Percentiles rank a stretch among this genome's conserved stretches.
Conservation (phyloP, 2,113 vertebrate genomes). For the Odocoileus virginianus region DNA sequence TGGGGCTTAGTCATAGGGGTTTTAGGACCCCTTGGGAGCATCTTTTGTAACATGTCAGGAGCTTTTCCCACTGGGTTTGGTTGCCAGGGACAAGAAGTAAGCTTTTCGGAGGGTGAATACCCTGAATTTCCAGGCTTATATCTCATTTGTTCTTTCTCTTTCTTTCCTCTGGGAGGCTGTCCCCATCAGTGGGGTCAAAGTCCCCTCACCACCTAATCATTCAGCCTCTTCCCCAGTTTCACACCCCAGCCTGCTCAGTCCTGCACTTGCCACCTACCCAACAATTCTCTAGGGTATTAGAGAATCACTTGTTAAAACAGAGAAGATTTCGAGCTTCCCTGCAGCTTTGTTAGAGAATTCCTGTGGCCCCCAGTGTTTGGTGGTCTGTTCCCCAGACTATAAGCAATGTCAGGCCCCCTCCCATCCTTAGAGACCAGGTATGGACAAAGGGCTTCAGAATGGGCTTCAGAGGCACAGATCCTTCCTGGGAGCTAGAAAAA, state of each 20-base stretch:
- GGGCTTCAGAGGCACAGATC: neutral
- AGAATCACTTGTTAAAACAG: neutral
- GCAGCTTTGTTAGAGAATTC: neutral
- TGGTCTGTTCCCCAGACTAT: neutral
- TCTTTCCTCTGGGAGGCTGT: neutral
- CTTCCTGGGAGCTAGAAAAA: neutral
- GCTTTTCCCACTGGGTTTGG: neutral
- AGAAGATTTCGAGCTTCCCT: neutral
- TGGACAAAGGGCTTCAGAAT: neutral
- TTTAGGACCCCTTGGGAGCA: neutral
- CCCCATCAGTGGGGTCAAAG: neutral
- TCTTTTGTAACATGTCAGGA: slow-evolving; percentile 1
- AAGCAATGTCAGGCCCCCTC: accelerated
- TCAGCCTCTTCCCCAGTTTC: neutral
- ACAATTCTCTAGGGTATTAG: neutral
- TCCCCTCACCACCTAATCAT: neutral
- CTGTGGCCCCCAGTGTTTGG: neutral
- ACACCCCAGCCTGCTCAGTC: no score
- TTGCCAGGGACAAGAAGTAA: slow-evolving; percentile 10
- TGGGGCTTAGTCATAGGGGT: slow-evolving; percentile 42
- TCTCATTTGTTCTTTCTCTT: neutral
- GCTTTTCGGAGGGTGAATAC: neutral
- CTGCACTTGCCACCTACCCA: neutral
- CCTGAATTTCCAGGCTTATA: neutral
- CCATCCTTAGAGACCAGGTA: neutral